Evolutionary conservation across 2,888 invertebrate genomes (phyloP), one percentile per base, ranked within the genome.

Genomic region (Thera britannica): DNA sequence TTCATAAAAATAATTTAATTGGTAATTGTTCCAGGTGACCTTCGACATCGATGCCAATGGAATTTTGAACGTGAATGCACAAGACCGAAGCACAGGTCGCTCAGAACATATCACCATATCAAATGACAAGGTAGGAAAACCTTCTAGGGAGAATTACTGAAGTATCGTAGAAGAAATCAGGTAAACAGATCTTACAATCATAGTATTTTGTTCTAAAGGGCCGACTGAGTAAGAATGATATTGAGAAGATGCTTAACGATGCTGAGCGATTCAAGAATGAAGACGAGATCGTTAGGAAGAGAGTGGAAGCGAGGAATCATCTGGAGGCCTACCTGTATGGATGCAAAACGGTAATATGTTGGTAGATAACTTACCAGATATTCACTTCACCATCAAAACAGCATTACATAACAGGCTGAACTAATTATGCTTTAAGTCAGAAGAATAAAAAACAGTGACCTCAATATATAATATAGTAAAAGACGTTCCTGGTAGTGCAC

Each of bases 1-100:
- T 23, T 1, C 23, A 23, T 23, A 23, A 23, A 23, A 23, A 23
- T 23, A 23, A 23, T 23, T 23, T 23, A 23, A 23, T n/a, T n/a
- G n/a, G n/a, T 1, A 23, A 23, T 23, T 23, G 36, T 75, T 76
- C 69, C 93, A 96, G 87, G 97, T 98, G 0, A 97, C 97, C 0
- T 98, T 98, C 76, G 98, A 98, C 83, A 94, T 98, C 64, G 98
- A 98, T 79, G 98, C 98, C 12, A 98, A 98, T 82, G 98, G 98
- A 70, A 98, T 98, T 70, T 86, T 98, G 2, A 96, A 97, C 79
- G 97, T 97, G 0, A 96, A 95, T 5, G 97, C 97, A 9, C 95
- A 95, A 79, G 98, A 98, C 78, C 95, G 94, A 77, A 96, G 97
- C 75, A 97, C 97, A 0, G 97, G 97, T 0, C 96, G 95, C 68